These are phyloP conservation scores for Lathronympha strigana DNA, from an alignment of 2,888 invertebrate species.

Conservation along the genomic window DNA sequence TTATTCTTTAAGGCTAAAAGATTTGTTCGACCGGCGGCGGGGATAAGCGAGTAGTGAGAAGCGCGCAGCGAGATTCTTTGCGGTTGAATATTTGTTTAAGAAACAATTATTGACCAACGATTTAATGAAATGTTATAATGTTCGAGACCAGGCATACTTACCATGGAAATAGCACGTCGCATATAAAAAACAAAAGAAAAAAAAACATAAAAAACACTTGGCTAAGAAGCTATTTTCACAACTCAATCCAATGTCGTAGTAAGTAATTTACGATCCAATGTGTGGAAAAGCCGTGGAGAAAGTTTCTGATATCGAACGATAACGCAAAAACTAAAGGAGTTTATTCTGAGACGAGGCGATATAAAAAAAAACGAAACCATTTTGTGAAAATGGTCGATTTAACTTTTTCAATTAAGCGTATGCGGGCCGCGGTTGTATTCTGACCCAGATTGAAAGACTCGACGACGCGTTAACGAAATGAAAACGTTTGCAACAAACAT, in stretches of 20 bases:
- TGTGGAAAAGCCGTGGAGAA: constrained; percentile 36
- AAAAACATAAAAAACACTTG: too few relatives aligned
- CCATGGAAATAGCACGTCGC: background rate
- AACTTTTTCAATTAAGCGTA: constrained; percentile 78
- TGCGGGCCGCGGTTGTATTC: constrained; percentile 60
- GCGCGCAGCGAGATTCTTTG: too few relatives aligned
- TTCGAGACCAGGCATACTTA: too few relatives aligned
- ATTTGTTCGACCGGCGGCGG: background rate
- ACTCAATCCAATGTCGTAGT: constrained; percentile 35
- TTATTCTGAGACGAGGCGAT: constrained; percentile 47
- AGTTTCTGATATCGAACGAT: constrained; percentile 36
- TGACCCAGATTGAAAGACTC: constrained; percentile 58
- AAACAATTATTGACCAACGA: too few relatives aligned
- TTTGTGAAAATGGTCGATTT: constrained; percentile 72
- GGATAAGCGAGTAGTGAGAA: too few relatives aligned
- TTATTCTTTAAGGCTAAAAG: too few relatives aligned
- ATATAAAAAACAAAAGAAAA: background rate
- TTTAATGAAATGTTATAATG: too few relatives aligned
- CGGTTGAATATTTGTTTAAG: too few relatives aligned
- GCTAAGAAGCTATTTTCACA: background rate
- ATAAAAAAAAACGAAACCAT: constrained; percentile 62
- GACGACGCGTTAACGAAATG: constrained; percentile 64
- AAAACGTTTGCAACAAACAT: constrained; percentile 54
- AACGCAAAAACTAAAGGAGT: constrained; percentile 45
- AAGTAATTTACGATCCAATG: constrained; percentile 33